Base-by-base conservation (phyloP, 2,797 vertebrate species). In the Myoxocephalus aenaeus region DNA sequence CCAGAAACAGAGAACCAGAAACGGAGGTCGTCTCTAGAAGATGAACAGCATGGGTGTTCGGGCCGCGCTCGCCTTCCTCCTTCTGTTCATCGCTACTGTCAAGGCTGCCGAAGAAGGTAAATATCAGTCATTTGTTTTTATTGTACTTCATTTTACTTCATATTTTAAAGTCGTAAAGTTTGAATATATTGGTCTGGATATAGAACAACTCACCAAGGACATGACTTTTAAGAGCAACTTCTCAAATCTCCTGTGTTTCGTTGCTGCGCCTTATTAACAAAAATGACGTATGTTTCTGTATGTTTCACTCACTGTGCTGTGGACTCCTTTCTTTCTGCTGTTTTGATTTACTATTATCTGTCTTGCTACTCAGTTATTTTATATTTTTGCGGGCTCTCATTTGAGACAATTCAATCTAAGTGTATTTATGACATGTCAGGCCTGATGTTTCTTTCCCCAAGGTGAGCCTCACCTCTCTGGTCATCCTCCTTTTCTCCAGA, bases 41-140 rank as follows among this genome's bases (percentile, higher is more conserved):
- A 77, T 57, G 54, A 72, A 3, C 42, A 80, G 13, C 44, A 79
- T 89, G 86, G 50, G 13, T 61, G 12, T 80, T 17, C 38, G 12
- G 25, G 38, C 36, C 0, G 5, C 59, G 62, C 17, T 91, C 14
- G 6, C 62, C 25, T 1, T 82, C 44, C 0, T 90, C 65, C 53
- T 92, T 44, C 56, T 93, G 15, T 32, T 76, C 58, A 0, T 71
- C 5, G 65, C 73, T 15, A 13, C 75, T 0, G 81, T 66, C 34
- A 67, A 59, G 18, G 79, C 72, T 40, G 0, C 0, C 0, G 0
- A 0, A 0, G 0, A 0, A 0, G 87, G 79, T 82, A 82, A 90
- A 62, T 58, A 53, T 67, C 7, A 32, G n/a, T 66, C 10, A 15
- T 38, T 38, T 2, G 22, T 59, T 72, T 72, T 10, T 17, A 13